Evolutionary conservation across 2,113 vertebrate species (phyloP), one percentile per base, ranked within the genome.

Genomic region (Pelusios castaneus): DNA sequence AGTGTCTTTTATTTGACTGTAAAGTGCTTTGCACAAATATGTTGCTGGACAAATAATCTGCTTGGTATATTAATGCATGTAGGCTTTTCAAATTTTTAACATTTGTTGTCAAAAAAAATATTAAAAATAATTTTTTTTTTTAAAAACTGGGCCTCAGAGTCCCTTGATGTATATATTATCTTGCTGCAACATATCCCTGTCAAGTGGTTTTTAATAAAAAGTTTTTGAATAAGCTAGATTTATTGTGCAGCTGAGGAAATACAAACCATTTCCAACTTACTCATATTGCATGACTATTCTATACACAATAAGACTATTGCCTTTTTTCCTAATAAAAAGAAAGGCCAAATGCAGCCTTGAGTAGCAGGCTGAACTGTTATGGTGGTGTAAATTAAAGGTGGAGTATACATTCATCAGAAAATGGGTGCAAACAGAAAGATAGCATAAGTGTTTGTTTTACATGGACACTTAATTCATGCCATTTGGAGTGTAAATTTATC

Each of bases 211-310:
- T 88, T 43, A 75, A 75, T 81, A 90, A 89, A 13, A 84, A 43
- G 38, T 85, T 95, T 52, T 84, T 76, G 43, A 83, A 91, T 70
- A 95, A 94, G 89, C 55, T 86, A 14, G 85, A 56, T 83, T 91
- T 94, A 93, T 94, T 96, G 82, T 93, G 88, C 70, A 76, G 76
- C 81, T 91, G 55, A 89, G 31, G 79, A 96, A 94, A 95, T 93
- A 49, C 31, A 95, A 95, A 85, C 88, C 91, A 79, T 88, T 95
- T 76, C 34, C 17, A 45, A 79, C 91, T 31, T 49, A 73, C 76
- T 95, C 88, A 21, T 1, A 14, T 27, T 54, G 4, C 60, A 43
- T 25, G 7, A 79, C 43, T 86, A 31, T 58, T 91, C 52, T 5
- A 3, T 5, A 91, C 58, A 85, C 86, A 95, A 93, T 58, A 58